Conservation (phyloP, 2,888 invertebrate species). For the Tiliacea aurago region DNA sequence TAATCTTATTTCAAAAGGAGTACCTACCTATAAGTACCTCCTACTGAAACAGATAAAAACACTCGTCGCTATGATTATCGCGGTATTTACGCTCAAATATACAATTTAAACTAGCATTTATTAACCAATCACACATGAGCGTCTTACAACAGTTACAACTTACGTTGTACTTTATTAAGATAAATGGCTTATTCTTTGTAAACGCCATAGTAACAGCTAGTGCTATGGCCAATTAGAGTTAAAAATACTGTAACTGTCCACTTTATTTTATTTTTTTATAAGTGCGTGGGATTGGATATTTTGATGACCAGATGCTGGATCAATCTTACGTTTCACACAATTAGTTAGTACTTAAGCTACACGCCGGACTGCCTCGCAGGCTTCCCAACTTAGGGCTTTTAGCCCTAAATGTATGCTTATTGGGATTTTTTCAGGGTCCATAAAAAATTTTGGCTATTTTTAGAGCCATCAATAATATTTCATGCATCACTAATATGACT, state of each 20-base stretch:
- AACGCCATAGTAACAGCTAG: conserved; percentile 5
- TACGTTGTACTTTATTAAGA: conserved; percentile 11
- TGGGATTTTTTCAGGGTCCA: too few relatives aligned
- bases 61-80: too few relatives aligned
- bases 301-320: neutral
- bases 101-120: conserved; percentile 17
- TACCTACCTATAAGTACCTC: too few relatives aligned
- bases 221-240: conserved; percentile 16
- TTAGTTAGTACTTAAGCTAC: neutral
- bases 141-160: neutral
- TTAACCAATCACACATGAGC: neutral
- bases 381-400: too few relatives aligned
- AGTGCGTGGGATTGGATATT: conserved; percentile 14
- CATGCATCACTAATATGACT: too few relatives aligned
- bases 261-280: conserved; percentile 14
- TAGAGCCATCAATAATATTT: too few relatives aligned
- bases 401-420: too few relatives aligned
- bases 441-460: too few relatives aligned
- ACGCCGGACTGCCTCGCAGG: too few relatives aligned
- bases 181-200: conserved; percentile 18
- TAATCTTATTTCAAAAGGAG: too few relatives aligned
- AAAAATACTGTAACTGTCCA: conserved; percentile 22
- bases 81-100: conserved; percentile 4
- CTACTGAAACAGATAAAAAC: too few relatives aligned
- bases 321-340: neutral